A percentile compares a stretch with the other conserved stretches of the same genome.
Evolutionary conservation across 2,113 vertebrate genomes (phyloP).

Genomic region (Coptodon rendalli): DNA sequence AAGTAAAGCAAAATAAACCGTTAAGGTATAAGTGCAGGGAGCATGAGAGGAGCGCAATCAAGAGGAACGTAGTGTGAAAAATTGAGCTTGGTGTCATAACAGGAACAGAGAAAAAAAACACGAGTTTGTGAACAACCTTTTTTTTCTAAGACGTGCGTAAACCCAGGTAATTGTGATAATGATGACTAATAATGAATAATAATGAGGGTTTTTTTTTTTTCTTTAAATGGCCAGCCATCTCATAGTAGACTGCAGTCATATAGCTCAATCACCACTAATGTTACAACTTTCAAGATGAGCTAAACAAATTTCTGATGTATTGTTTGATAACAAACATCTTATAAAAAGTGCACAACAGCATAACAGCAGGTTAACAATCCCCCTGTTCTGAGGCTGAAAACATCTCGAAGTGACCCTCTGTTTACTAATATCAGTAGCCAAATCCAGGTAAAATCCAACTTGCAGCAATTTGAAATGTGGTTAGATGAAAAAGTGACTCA

Average conservation of each 20-base stretch:
- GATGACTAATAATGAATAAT: accelerated
- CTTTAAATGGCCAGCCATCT: no score
- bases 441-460: neutral
- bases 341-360: neutral
- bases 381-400: accelerated
- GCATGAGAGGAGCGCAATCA: neutral
- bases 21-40: neutral
- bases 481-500: neutral
- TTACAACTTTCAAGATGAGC: no score
- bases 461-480: neutral
- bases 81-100: accelerated
- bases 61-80: neutral
- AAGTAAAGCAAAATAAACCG: neutral
- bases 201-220: accelerated
- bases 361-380: accelerated
- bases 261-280: no score
- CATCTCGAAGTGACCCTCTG: accelerated
- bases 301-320: no score
- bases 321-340: no score
- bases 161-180: neutral
- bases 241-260: no score
- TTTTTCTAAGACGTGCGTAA: neutral
- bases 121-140: neutral
- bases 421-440: neutral
- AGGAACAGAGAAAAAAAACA: neutral